Evolutionary conservation across 2,113 vertebrate species (phyloP), one percentile per base, ranked within the genome.

Genomic region (Campylomormyrus tamandua): DNA sequence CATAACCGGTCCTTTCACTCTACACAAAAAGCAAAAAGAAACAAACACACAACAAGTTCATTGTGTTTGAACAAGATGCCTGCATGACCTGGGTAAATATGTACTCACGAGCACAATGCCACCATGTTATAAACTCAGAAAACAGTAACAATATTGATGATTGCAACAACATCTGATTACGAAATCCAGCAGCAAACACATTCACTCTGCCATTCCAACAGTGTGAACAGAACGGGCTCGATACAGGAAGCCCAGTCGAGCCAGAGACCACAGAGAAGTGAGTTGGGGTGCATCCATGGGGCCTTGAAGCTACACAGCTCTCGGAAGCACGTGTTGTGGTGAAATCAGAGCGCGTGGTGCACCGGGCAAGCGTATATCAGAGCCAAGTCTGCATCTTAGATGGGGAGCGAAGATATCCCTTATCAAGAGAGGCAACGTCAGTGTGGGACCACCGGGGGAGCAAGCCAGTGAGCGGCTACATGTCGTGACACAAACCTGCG

Each of bases 371-470:
- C 10, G 62, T 27, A 27, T 42, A 27, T 80, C 90, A 92, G 90
- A 89, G 87, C 5, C 24, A 89, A 46, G 11, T 89, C 90, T 88
- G 91, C 92, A 93, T 0, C 91, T 92, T 88, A 74, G 94, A 96
- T 95, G 93, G 91, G 91, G 92, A 83, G 90, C 90, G 83, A 11
- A 93, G 95, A 97, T 96, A 96, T 92, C 87, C 90, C 92, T 93
- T 93, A 96, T 96, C 95, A 95, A 93, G 88, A 89, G 90, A 93
- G 91, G 91, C 92, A 80, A 91, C 92, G 94, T 94, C 92, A 92
- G 92, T 93, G 93, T 49, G 13, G 94, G 96, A 97, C 96, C 97
- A 97, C 96, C 96, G 58, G 94, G 90, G 56, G 90, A 93, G 93
- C 90, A 31, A 70, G 62, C 27, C 9, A 70, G 83, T 9, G 45